Percentiles rank a stretch among this genome's conserved stretches.
Conservation (phyloP, 2,888 invertebrate genomes). For the Caenorhabditis auriculariae region DNA sequence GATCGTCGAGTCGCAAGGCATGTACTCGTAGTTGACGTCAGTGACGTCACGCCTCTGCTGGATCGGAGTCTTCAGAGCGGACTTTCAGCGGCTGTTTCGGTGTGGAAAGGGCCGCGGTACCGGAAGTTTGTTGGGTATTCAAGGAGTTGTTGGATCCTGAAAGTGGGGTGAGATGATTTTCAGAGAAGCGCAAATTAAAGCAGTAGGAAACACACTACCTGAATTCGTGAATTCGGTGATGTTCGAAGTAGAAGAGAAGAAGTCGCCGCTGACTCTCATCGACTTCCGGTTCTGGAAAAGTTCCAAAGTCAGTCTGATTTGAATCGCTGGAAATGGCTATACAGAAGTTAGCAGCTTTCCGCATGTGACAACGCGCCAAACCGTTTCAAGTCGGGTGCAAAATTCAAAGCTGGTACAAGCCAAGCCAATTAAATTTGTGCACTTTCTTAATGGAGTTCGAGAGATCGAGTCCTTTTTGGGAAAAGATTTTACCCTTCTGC, state of each 20-base stretch:
- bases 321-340: no score
- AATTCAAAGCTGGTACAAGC: no score
- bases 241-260: constrained; percentile 38
- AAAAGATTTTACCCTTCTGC: no score
- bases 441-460: no score
- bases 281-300: constrained; percentile 20
- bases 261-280: constrained; percentile 15
- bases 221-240: constrained; percentile 34
- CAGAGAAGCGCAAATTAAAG: not conserved
- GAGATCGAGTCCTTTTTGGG: no score
- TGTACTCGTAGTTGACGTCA: constrained; percentile 28
- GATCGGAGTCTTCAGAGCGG: constrained; percentile 36
- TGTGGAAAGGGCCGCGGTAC: constrained; percentile 12
- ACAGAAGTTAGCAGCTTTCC: no score
- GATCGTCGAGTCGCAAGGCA: constrained; percentile 32
- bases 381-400: no score
- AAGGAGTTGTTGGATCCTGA: constrained; percentile 27
- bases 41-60: constrained; percentile 1
- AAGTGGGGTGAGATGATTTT: not conserved
- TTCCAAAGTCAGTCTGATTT: no score
- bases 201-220: not conserved
- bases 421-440: no score
- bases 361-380: no score
- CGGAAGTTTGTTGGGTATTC: constrained; percentile 21
- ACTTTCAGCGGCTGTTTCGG: constrained; percentile 29